These are phyloP conservation scores for Sinocyclocheilus rhinocerous DNA, from an alignment of 2,113 vertebrate species.

Conservation along the genomic window DNA sequence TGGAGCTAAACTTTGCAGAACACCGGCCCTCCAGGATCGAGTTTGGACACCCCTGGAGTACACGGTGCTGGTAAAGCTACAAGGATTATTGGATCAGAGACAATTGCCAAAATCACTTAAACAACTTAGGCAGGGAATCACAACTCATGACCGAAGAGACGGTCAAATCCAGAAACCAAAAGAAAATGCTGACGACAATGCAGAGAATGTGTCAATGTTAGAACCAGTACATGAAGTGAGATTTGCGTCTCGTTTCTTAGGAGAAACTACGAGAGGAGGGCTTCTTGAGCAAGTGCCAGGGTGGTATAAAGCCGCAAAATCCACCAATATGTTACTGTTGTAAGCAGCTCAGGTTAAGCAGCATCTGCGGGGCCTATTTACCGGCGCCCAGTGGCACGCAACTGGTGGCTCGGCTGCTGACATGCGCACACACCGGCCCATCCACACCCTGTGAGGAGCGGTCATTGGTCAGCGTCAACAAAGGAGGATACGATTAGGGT, in stretches of 20 bases:
- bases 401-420: too few relatives aligned
- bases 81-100: background rate
- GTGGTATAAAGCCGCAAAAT: constrained; percentile 63
- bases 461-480: constrained; percentile 64
- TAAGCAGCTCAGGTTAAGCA: constrained; percentile 77
- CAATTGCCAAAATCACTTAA: background rate
- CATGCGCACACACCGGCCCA: background rate
- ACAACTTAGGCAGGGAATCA: constrained; percentile 8
- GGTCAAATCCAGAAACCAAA: background rate
- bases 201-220: background rate
- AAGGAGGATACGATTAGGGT: constrained; percentile 66
- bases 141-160: background rate
- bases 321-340: constrained; percentile 69
- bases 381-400: constrained; percentile 63
- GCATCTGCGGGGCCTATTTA: constrained; percentile 70
- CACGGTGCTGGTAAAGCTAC: background rate
- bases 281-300: constrained; percentile 1
- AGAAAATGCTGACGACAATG: background rate
- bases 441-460: constrained; percentile 45
- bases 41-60: too few relatives aligned
- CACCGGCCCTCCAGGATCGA: too few relatives aligned
- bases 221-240: background rate
- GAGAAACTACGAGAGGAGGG: constrained; percentile 2
- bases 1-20: too few relatives aligned
- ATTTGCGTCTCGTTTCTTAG: background rate